Evolutionary conservation across 1,140 invertebrate genomes (phyloP).

Genomic region (Ostrea edulis): DNA sequence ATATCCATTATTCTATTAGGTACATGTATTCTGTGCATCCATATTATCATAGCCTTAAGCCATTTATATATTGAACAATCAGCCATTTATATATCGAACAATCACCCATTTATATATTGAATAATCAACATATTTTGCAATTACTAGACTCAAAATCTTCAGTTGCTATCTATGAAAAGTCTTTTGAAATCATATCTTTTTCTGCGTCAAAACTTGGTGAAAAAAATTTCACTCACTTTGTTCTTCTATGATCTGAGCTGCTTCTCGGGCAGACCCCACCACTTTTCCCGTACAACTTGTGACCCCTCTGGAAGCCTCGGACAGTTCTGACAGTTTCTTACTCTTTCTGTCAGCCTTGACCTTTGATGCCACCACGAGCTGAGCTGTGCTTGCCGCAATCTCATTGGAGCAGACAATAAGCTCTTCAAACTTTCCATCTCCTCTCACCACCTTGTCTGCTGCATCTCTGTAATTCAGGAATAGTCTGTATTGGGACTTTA

Average conservation of each 20-base stretch:
- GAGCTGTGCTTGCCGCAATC: conserved; percentile 97
- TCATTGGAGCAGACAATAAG: conserved; percentile 97
- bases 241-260: conserved; percentile 92
- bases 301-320: conserved; percentile 91
- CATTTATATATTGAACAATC: too few species aligned
- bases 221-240: conserved; percentile 71
- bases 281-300: conserved; percentile 94
- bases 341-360: conserved; percentile 89
- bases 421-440: conserved; percentile 93
- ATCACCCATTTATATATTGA: too few species aligned
- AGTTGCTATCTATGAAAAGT: too few species aligned
- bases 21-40: too few species aligned
- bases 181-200: too few species aligned
- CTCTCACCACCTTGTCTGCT: conserved; percentile 94
- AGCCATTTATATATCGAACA: too few species aligned
- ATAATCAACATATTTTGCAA: too few species aligned
- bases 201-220: too few species aligned
- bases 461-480: conserved; percentile 85
- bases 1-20: too few species aligned
- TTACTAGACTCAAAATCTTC: too few species aligned
- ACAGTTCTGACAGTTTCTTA: conserved; percentile 87
- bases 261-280: conserved; percentile 94
- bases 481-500: too few species aligned
- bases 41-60: too few species aligned
- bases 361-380: conserved; percentile 95